Evolutionary conservation across 2,888 invertebrate genomes (phyloP).

Genomic region (Drosophila birchii): DNA sequence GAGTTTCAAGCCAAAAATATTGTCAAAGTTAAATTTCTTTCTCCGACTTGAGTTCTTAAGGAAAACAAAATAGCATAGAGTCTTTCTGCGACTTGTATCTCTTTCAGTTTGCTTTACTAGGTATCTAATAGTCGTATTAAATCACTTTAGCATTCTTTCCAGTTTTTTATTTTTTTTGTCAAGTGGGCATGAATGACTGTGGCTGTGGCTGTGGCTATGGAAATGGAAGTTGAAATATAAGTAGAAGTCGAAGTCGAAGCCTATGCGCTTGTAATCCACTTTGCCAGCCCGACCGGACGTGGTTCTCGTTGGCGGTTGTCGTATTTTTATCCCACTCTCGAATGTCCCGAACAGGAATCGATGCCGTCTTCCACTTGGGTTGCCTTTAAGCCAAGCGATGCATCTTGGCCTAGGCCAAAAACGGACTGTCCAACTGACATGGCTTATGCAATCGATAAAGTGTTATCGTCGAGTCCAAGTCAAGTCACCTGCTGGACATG

Average conservation of each 20-base stretch:
- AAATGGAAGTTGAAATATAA: constrained; percentile 29
- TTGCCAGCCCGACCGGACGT: constrained; percentile 71
- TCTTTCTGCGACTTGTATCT: neutral
- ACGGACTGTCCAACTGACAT: constrained; percentile 7
- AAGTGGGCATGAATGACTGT: constrained; percentile 76
- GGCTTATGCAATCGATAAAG: constrained; percentile 45
- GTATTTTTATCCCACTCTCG: constrained; percentile 23
- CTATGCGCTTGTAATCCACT: constrained; percentile 76
- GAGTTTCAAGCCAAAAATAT: no score
- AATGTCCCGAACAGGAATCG: constrained; percentile 28
- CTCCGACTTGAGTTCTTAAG: neutral
- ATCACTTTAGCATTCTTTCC: neutral
- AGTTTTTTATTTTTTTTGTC: constrained; percentile 63
- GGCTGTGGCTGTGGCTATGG: constrained; percentile 36
- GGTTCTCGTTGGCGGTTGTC: constrained; percentile 72
- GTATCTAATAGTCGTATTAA: neutral
- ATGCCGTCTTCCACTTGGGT: constrained; percentile 4
- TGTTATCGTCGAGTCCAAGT: constrained; percentile 33
- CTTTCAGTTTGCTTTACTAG: no score
- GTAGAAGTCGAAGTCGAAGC: constrained; percentile 32
- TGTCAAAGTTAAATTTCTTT: neutral
- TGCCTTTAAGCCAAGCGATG: constrained; percentile 12
- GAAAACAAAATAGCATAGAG: neutral
- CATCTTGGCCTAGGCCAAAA: constrained; percentile 16
- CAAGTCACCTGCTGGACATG: constrained; percentile 47